Evolutionary conservation across 2,113 vertebrate genomes (phyloP).

Genomic region (Hassar affinis): DNA sequence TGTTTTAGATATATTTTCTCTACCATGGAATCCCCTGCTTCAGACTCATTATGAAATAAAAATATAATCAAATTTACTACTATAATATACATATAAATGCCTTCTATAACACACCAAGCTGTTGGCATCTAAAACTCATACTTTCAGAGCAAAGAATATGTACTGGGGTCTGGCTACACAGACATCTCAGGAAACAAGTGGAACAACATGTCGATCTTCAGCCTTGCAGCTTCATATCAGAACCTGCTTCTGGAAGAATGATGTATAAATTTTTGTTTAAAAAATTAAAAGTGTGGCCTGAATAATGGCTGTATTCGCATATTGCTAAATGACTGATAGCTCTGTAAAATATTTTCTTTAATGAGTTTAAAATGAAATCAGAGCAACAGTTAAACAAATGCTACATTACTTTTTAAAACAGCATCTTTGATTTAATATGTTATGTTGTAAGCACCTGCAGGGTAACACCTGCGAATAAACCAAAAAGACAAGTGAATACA

Average conservation of each 20-base stretch:
- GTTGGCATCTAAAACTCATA: neutral
- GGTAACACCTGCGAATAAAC: constrained; percentile 17
- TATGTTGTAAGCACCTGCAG: constrained; percentile 22
- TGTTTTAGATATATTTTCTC: neutral
- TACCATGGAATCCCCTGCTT: neutral
- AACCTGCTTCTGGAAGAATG: constrained; percentile 22
- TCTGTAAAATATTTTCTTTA: constrained; percentile 1
- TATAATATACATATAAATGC: neutral
- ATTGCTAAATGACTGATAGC: constrained; percentile 15
- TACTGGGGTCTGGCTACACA: neutral
- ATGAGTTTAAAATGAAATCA: neutral
- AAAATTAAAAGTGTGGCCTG: constrained; percentile 10
- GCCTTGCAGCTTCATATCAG: neutral
- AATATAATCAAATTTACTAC: neutral
- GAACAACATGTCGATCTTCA: neutral
- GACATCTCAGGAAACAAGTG: neutral
- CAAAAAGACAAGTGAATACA: neutral
- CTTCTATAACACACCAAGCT: neutral
- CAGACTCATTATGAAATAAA: neutral
- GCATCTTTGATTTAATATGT: constrained; percentile 20
- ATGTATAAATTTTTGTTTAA: neutral
- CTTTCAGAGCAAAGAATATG: neutral
- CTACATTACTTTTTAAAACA: constrained; percentile 31
- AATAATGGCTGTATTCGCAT: neutral
- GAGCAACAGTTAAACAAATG: neutral